Percentiles rank a stretch among this genome's conserved stretches.
phyloP scores from a whole-genome alignment of 1,140 invertebrate species.

The Dreissena rostriformis region DNA sequence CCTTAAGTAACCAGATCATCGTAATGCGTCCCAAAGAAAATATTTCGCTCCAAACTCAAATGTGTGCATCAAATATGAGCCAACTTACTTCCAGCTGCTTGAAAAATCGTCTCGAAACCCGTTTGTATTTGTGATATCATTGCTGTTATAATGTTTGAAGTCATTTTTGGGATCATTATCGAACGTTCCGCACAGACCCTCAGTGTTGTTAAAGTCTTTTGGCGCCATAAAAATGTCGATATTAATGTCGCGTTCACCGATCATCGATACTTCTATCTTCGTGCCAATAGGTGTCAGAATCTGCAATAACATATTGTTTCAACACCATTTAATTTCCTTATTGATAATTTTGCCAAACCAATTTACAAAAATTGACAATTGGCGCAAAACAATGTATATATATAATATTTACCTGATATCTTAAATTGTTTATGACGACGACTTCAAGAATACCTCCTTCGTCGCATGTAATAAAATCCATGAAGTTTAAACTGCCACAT shows the following conservation, averaged over 20 bases:
- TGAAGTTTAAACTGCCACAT: background rate
- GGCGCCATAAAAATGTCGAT: background rate
- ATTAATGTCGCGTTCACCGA: background rate
- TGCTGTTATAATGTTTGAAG: background rate
- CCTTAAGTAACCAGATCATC: too few relatives aligned
- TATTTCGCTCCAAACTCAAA: too few relatives aligned
- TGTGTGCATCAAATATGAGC: too few relatives aligned
- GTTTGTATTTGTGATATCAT: too few relatives aligned
- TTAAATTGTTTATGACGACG: conserved; percentile 11
- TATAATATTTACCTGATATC: conserved; percentile 7
- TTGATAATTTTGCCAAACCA: too few relatives aligned
- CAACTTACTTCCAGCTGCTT: too few relatives aligned
- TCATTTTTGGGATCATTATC: background rate
- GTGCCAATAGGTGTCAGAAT: background rate
- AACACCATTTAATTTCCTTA: too few relatives aligned
- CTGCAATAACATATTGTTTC: background rate
- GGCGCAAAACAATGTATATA: background rate
- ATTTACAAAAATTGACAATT: too few relatives aligned
- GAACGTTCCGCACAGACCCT: background rate
- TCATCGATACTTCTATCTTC: background rate
- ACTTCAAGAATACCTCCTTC: conserved; percentile 17
- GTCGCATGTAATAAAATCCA: background rate
- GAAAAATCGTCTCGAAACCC: too few relatives aligned
- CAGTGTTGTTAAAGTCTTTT: background rate
- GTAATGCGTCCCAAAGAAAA: too few relatives aligned